Conservation (phyloP, 1,140 invertebrate species). For the Drosophila eugracilis region DNA sequence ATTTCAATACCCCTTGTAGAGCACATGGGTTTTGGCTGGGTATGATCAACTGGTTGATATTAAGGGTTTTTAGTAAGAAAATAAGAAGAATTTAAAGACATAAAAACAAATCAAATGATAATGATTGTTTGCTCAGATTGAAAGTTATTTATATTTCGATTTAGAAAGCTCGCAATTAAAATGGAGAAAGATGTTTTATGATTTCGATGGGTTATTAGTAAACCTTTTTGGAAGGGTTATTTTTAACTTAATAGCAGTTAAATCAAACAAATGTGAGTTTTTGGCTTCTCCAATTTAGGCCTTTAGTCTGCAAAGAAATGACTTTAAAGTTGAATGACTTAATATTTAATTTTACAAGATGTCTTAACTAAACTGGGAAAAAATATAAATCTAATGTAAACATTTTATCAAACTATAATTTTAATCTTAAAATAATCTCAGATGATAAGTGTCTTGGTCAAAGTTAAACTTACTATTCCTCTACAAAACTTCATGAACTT, state of each 20-base stretch:
- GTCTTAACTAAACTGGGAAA: too few species aligned
- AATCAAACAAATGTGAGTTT: not conserved
- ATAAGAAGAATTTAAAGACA: not conserved
- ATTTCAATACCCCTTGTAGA: constrained; percentile 32
- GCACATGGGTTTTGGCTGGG: not conserved
- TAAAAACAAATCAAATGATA: not conserved
- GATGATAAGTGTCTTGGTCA: too few species aligned
- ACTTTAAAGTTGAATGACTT: too few species aligned
- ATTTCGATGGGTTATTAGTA: not conserved
- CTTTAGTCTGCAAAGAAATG: too few species aligned
- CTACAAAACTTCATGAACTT: too few species aligned
- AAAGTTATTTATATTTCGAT: constrained; percentile 1
- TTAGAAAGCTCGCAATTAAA: not conserved
- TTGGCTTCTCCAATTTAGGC: too few species aligned
- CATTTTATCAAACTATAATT: too few species aligned
- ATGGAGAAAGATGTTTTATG: not conserved
- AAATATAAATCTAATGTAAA: too few species aligned
- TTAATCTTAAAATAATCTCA: too few species aligned
- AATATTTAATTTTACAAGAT: too few species aligned
- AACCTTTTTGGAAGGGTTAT: not conserved
- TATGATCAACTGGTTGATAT: not conserved
- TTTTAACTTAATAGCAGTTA: not conserved
- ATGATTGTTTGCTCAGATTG: not conserved
- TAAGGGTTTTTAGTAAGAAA: not conserved
- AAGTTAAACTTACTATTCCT: too few species aligned